A percentile compares a stretch with the other conserved stretches of the same genome.
These are phyloP conservation scores for Scophthalmus maximus DNA, from an alignment of 2,113 vertebrate species.

Conservation along the genomic window DNA sequence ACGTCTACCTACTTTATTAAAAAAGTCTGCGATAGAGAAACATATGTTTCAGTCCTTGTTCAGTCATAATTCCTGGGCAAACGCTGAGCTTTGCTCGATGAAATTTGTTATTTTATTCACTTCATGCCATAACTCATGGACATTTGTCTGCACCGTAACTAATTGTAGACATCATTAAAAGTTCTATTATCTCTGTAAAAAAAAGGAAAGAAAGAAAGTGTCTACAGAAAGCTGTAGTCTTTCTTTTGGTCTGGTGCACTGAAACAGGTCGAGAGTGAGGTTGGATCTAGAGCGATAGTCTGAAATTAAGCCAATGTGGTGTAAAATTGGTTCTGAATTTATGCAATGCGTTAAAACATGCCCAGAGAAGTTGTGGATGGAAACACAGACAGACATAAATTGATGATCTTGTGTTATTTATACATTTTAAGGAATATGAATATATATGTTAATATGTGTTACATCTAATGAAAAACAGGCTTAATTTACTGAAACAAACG, in stretches of 20 bases:
- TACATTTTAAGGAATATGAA: not conserved
- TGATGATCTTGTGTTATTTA: not conserved
- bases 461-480: too few relatives aligned
- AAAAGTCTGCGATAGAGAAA: not conserved
- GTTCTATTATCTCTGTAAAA: slow-evolving; percentile 46
- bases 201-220: slow-evolving; percentile 18
- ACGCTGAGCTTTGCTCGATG: slow-evolving; percentile 23
- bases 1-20: slow-evolving; percentile 2
- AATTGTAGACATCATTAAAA: slow-evolving; percentile 61
- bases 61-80: slow-evolving; percentile 31
- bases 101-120: slow-evolving; percentile 54
- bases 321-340: slow-evolving; percentile 79
- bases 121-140: slow-evolving; percentile 50
- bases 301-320: slow-evolving; percentile 67
- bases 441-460: too few relatives aligned
- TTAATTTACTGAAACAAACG: not conserved
- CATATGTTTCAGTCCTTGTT: slow-evolving; percentile 19
- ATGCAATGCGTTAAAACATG: slow-evolving; percentile 65
- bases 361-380: slow-evolving; percentile 30
- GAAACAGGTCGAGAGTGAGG: slow-evolving; percentile 58
- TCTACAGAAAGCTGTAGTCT: slow-evolving; percentile 25
- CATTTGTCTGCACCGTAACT: slow-evolving; percentile 53
- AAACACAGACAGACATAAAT: slow-evolving; percentile 21
- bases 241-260: slow-evolving; percentile 62
- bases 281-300: slow-evolving; percentile 44